Percentiles rank a stretch among this genome's conserved stretches.
Conservation (phyloP, 2,797 vertebrate genomes). For the Crocidura indochinensis region DNA sequence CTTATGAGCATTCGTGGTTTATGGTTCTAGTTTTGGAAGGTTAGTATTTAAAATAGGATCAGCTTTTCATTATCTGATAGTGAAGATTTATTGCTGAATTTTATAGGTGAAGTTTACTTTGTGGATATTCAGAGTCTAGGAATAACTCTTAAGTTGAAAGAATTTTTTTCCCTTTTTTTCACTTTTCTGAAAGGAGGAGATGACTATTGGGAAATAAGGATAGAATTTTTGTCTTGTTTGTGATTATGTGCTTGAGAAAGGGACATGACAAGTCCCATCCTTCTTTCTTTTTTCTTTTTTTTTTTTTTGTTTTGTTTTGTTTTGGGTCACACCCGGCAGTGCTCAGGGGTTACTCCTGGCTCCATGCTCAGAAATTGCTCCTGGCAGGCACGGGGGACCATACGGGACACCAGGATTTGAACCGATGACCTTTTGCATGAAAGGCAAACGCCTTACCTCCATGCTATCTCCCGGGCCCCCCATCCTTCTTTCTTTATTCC, state of each 20-base stretch:
- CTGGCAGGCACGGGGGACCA: too few relatives aligned
- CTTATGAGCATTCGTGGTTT: not conserved
- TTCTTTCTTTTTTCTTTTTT: not conserved
- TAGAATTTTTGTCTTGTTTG: not conserved
- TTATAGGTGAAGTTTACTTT: not conserved
- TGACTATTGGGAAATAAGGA: not conserved
- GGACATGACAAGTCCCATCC: not conserved
- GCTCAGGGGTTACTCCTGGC: too few relatives aligned
- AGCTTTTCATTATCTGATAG: slow-evolving; percentile 28
- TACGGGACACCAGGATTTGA: too few relatives aligned
- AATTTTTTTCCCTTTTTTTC: not conserved
- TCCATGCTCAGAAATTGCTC: too few relatives aligned
- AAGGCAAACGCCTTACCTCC: too few relatives aligned
- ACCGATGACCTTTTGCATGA: too few relatives aligned
- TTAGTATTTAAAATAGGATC: slow-evolving; percentile 31
- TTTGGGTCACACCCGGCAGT: too few relatives aligned
- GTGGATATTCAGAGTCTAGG: slow-evolving; percentile 13
- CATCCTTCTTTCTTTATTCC: not conserved
- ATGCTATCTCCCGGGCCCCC: too few relatives aligned
- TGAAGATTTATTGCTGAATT: slow-evolving; percentile 18
- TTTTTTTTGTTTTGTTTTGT: too few relatives aligned
- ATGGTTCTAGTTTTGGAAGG: not conserved
- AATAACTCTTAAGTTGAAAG: slow-evolving; percentile 38
- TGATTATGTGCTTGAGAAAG: not conserved
- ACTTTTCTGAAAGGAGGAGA: not conserved